Percentiles rank a stretch among this genome's conserved stretches.
phyloP scores from a whole-genome alignment of 2,888 invertebrate species.

The Watsonalla binaria region DNA sequence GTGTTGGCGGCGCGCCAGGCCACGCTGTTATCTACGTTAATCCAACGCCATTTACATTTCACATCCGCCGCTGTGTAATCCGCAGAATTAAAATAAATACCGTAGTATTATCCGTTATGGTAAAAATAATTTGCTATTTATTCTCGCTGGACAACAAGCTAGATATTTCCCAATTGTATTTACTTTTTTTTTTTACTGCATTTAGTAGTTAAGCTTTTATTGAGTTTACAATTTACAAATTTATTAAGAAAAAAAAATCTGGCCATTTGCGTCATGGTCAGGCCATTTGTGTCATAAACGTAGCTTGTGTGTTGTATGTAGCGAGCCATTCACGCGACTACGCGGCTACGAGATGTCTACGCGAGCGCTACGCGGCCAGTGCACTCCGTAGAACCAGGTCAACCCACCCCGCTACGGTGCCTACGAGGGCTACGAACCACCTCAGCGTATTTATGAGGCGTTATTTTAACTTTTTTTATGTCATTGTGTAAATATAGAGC shows the following conservation, averaged over 20 bases:
- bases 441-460: constrained; percentile 14
- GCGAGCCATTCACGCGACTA: constrained; percentile 18
- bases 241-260: too few species aligned
- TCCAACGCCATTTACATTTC: not conserved
- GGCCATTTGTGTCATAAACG: not conserved
- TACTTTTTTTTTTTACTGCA: too few species aligned
- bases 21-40: not conserved
- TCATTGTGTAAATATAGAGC: not conserved
- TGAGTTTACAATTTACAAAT: too few species aligned
- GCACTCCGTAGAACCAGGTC: constrained; percentile 72
- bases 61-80: not conserved
- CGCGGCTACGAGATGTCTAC: constrained; percentile 28
- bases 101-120: not conserved
- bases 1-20: not conserved
- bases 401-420: constrained; percentile 31
- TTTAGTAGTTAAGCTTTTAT: too few species aligned
- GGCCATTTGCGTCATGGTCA: too few species aligned
- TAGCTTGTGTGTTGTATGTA: not conserved
- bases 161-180: too few species aligned
- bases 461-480: constrained; percentile 6
- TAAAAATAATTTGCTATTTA: not conserved
- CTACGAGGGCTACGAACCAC: constrained; percentile 16
- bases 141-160: not conserved
- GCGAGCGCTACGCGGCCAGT: constrained; percentile 55
- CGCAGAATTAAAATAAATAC: not conserved